A percentile compares a stretch with the other conserved stretches of the same genome.
phyloP scores from a whole-genome alignment of 2,888 invertebrate species.

The Platycheirus albimanus region DNA sequence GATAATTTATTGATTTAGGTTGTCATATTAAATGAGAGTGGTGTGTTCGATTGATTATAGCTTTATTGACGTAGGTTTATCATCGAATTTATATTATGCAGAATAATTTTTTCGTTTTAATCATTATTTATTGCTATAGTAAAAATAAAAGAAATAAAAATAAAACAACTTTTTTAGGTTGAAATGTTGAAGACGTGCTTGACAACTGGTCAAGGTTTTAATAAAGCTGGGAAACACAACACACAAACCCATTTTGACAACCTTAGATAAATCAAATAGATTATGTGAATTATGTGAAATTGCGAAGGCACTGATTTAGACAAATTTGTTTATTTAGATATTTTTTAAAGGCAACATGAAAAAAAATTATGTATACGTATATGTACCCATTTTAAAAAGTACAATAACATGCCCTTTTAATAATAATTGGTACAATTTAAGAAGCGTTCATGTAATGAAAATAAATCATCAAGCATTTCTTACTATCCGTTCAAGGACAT shows the following conservation, averaged over 20 bases:
- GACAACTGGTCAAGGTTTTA: conserved; percentile 32
- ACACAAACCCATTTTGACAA: not conserved
- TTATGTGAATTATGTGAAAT: not conserved
- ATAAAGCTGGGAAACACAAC: not conserved
- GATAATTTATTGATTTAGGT: conserved; percentile 60
- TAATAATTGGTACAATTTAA: no score
- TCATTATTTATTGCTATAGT: not conserved
- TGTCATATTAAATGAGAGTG: conserved; percentile 56
- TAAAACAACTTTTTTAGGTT: not conserved
- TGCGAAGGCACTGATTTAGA: no score
- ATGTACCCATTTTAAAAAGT: no score
- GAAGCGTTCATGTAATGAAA: no score
- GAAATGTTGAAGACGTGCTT: conserved; percentile 4
- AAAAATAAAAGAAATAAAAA: not conserved
- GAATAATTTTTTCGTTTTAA: conserved; percentile 6
- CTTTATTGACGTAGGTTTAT: conserved; percentile 40
- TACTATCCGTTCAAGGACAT: no score
- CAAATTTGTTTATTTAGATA: no score
- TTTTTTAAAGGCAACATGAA: no score
- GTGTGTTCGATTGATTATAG: conserved; percentile 66
- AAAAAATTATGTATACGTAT: no score
- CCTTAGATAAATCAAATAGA: conserved; percentile 10
- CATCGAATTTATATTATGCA: conserved; percentile 20
- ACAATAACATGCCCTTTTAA: no score
- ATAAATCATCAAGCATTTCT: no score